These are phyloP conservation scores for Cryptophagus acutangulus DNA, from an alignment of 2,888 invertebrate genomes.

Conservation along the genomic window DNA sequence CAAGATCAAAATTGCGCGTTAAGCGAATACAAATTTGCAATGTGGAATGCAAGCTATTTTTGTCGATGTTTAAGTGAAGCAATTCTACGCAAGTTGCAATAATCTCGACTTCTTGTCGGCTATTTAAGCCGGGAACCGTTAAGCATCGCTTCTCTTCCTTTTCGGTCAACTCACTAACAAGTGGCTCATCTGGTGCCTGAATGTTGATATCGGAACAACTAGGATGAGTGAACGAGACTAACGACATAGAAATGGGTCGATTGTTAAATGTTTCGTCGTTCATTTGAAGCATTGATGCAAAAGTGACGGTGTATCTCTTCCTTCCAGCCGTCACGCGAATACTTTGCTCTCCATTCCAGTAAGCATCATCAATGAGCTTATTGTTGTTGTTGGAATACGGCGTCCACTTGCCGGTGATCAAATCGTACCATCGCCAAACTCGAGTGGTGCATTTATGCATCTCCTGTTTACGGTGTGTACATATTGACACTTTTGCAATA, in stretches of 20 bases:
- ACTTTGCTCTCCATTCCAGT: slow-evolving; percentile 64
- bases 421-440: slow-evolving; percentile 80
- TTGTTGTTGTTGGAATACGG: slow-evolving; percentile 68
- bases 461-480: slow-evolving; percentile 60
- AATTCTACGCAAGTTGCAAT: slow-evolving; percentile 61
- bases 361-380: slow-evolving; percentile 72
- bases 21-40: slow-evolving; percentile 69
- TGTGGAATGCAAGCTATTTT: slow-evolving; percentile 72
- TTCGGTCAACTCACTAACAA: slow-evolving; percentile 37
- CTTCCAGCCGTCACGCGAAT: slow-evolving; percentile 68
- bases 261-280: slow-evolving; percentile 82
- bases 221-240: slow-evolving; percentile 44
- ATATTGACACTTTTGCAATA: slow-evolving; percentile 68
- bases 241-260: slow-evolving; percentile 68
- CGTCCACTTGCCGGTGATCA: slow-evolving; percentile 75
- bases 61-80: slow-evolving; percentile 64
- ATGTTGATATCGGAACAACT: slow-evolving; percentile 34
- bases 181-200: slow-evolving; percentile 32
- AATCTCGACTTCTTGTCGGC: slow-evolving; percentile 37
- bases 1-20: slow-evolving; percentile 68
- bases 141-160: slow-evolving; percentile 41
- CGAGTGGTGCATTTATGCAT: slow-evolving; percentile 59
- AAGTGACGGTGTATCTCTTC: slow-evolving; percentile 70
- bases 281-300: slow-evolving; percentile 75
- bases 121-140: slow-evolving; percentile 39